Evolutionary conservation across 2,888 invertebrate genomes (phyloP), one percentile per base, ranked within the genome.

Genomic region (Baronia brevicornis): DNA sequence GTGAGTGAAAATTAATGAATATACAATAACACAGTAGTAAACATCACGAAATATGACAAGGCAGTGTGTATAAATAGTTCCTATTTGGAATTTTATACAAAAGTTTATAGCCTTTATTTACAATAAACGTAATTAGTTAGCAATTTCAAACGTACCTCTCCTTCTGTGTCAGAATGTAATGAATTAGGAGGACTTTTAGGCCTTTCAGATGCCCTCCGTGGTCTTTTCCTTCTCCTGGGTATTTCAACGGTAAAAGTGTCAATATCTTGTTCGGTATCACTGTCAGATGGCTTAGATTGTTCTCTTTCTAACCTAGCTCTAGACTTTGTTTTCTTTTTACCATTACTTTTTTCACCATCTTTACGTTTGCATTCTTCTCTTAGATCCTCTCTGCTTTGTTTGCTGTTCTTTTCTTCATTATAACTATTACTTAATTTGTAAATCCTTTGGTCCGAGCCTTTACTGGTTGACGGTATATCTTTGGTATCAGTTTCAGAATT

Each of bases 201-300:
- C 39, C 67, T 78, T 41, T 85, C 85, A 1, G 84, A 80, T 1
- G 72, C 62, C 30, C 77, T 59, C 25, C 82, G 58, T 0, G 72
- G 75, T 36, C 80, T 63, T 48, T 85, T 85, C 24, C 78, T 57
- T 52, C 85, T 58, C 36, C 80, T 68, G 0, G 85, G 85, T 50
- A 85, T 84, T 39, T 85, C 85, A 1, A 85, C 84, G 5, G 85
- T 85, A 1, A 85, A 78, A 0, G 84, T 85, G 46, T 82, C 84
- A 0, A 84, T 71, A 23, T 84, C 84, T 6, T 54, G 74, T 33
- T 84, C 84, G 0, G 82, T 72, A 41, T 85, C 85, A 43, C 69
- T 84, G 37, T 84, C 84, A 12, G 85, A 84, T 14, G 84, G 85
- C 32, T 84, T 82, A 0, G 85, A 85, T 33, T 79, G 82, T 47